Percentiles rank a stretch among this genome's conserved stretches.
Evolutionary conservation across 2,113 vertebrate species (phyloP).

Genomic region (Shinisaurus crocodilurus): DNA sequence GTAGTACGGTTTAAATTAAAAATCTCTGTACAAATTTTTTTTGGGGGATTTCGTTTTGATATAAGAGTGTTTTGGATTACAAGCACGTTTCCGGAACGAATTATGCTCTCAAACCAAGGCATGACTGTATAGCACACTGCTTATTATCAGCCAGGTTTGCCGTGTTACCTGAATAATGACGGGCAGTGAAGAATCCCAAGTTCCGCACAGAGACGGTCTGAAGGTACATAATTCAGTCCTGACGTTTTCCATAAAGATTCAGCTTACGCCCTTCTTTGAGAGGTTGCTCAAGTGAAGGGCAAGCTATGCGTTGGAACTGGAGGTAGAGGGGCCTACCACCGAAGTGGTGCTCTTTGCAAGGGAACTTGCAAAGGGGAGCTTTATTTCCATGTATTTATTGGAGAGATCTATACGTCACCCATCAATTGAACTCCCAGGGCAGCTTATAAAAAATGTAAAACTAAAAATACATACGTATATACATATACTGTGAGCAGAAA

Average conservation of each 20-base stretch:
- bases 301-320: background rate
- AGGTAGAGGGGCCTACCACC: background rate
- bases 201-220: background rate
- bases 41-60: too few relatives aligned
- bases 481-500: background rate
- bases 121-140: accelerated
- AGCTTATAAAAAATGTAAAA: too few relatives aligned
- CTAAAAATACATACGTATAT: too few relatives aligned
- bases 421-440: too few relatives aligned
- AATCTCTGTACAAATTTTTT: too few relatives aligned
- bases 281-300: background rate
- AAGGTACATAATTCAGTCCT: background rate
- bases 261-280: background rate
- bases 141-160: accelerated
- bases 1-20: too few relatives aligned
- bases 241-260: background rate
- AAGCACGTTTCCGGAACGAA: too few relatives aligned
- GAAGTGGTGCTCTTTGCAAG: background rate
- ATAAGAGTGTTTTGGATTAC: too few relatives aligned
- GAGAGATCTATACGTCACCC: background rate
- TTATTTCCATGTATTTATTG: background rate
- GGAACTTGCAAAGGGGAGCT: background rate
- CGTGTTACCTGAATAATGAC: accelerated
- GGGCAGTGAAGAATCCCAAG: accelerated
- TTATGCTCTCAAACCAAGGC: too few relatives aligned